Base-by-base conservation (phyloP, 2,888 invertebrate genomes). In the Chrysolina oricalcia region DNA sequence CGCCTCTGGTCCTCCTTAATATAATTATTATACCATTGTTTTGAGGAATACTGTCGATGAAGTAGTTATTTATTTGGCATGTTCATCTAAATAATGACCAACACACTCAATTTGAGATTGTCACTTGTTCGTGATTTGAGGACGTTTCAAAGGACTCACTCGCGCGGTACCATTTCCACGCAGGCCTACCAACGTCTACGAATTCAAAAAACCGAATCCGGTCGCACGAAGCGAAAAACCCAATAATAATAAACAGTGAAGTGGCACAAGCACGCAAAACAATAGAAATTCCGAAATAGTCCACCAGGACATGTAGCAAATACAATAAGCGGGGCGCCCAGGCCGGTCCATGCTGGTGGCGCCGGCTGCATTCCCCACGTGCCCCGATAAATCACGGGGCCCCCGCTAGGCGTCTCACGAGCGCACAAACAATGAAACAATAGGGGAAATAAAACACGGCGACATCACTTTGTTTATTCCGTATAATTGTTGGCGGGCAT, bases 341-440 rank as follows among this genome's bases (percentile, higher is more conserved):
- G 87, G 88, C 89, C 89, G 88, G 88, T 89, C 85, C 87, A 87
- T 87, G 88, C 89, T 89, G 88, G 88, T 89, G 89, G 86, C 88
- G 89, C 88, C 88, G 88, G 85, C 88, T 88, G 87, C 88, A 87
- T 88, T 87, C 88, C 83, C 88, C 87, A 86, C 87, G 87, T 86
- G 88, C 88, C 87, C 88, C 87, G 85, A 89, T 89, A 89, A 89
- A 89, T 88, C 88, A 89, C 88, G 84, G 87, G 82, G 85, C 87
- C 88, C 87, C 87, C 86, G 87, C 85, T 82, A 86, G 85, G 87
- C 87, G 86, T 87, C 87, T 87, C 88, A 87, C 87, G 87, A 87
- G 84, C 86, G 81, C 86, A 85, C 87, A 87, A 87, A 88, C 89
- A 88, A 88, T 88, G 88, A 88, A 88, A 88, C 88, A 89, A 88